Percentiles rank a stretch among this genome's conserved stretches.
These are phyloP conservation scores for Platyrinchus mystaceus DNA, from an alignment of 2,797 vertebrate genomes.

Conservation along the genomic window DNA sequence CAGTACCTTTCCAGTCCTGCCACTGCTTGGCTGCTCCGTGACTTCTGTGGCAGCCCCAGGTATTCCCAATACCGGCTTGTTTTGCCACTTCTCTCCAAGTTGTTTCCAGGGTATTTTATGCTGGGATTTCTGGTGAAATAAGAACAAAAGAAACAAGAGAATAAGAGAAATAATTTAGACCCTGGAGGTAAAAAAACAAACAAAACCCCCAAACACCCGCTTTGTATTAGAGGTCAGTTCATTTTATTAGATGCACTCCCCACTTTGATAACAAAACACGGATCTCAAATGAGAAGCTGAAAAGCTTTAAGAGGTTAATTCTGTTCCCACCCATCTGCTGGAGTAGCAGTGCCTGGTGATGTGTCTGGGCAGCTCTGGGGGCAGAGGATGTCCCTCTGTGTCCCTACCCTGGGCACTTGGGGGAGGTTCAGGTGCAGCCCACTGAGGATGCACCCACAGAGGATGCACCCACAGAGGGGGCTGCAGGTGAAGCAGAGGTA, in stretches of 20 bases:
- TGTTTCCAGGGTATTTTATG: not conserved
- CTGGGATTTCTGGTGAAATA: not conserved
- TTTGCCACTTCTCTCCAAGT: not conserved
- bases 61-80: not conserved
- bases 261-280: not conserved
- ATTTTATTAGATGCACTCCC: not conserved
- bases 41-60: not conserved
- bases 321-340: not conserved
- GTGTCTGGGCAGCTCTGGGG: not conserved
- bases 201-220: not conserved
- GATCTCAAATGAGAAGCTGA: not conserved
- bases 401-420: rapidly evolving
- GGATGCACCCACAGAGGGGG: no score
- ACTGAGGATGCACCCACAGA: no score
- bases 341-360: not conserved
- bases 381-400: no score
- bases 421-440: rapidly evolving
- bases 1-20: not conserved
- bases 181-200: not conserved
- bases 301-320: not conserved
- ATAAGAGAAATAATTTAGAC: not conserved
- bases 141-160: not conserved
- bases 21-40: rapidly evolving
- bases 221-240: not conserved
- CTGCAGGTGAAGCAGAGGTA: not conserved